phyloP scores from a whole-genome alignment of 1,140 invertebrate genomes.

The Pomacea maculata region DNA sequence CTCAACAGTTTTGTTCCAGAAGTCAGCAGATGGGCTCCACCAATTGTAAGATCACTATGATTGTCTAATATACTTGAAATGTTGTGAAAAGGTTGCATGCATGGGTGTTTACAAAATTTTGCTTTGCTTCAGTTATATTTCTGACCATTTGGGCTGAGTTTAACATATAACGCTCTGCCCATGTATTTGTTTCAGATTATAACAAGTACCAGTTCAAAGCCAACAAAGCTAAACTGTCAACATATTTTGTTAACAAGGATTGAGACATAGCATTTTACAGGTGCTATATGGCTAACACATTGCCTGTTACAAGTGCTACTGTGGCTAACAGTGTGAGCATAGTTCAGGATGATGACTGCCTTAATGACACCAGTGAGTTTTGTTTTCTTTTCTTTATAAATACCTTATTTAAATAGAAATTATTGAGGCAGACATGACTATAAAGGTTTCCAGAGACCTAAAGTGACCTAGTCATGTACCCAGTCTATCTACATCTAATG shows the following conservation, averaged over 20 bases:
- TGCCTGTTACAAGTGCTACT: not conserved
- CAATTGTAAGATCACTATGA: not conserved
- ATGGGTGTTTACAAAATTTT: too few relatives aligned
- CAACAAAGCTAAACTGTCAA: not conserved
- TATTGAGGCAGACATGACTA: too few relatives aligned
- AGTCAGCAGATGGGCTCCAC: conserved; percentile 1
- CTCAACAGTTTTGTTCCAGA: conserved; percentile 21
- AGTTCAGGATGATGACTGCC: conserved; percentile 20
- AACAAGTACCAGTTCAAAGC: conserved; percentile 19
- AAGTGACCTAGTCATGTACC: too few relatives aligned
- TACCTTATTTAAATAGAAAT: too few relatives aligned
- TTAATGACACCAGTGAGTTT: conserved; percentile 24
- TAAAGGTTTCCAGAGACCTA: too few relatives aligned
- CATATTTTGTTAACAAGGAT: conserved; percentile 9
- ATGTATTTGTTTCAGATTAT: not conserved
- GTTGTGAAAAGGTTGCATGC: too few relatives aligned
- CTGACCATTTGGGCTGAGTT: too few relatives aligned
- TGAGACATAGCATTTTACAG: conserved; percentile 24
- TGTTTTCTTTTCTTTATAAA: too few relatives aligned
- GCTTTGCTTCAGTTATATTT: too few relatives aligned
- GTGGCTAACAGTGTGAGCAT: conserved; percentile 15
- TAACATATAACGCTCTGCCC: not conserved
- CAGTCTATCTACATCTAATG: too few relatives aligned
- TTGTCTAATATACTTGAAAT: too few relatives aligned
- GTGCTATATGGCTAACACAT: not conserved